Evolutionary conservation across 2,888 invertebrate genomes (phyloP), one percentile per base, ranked within the genome.

Genomic region (Lampropteryx suffumata): DNA sequence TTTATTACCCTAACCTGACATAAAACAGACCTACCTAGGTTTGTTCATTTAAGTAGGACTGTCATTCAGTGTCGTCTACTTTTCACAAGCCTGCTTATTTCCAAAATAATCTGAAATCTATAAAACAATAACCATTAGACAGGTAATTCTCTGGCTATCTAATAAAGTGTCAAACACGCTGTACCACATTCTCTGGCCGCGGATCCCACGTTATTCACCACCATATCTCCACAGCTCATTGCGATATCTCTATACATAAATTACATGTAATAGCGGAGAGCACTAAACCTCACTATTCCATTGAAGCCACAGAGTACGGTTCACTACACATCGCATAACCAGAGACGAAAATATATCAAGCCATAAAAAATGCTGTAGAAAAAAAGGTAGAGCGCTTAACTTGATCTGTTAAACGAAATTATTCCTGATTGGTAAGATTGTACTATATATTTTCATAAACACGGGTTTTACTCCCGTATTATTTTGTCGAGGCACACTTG

Each of bases 221-320:
- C 30, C 40, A 28, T 48, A 37, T 50, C 32, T 34, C 17, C 28
- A 14, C 42, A 24, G 41, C 51, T 46, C 51, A 41, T 44, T 53
- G 53, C 53, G 40, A 36, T 60, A 60, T 57, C 55, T 53, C 14
- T 21, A 9, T 41, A 49, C 56, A 57, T 59, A 61, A 57, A 58
- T 57, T 39, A 50, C 46, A 30, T 33, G 53, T 51, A 47, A 53
- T 60, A 56, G 52, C 24, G 12, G 50, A 54, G 50, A 50, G 44
- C 53, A 54, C 50, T 56, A 53, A 55, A 52, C 47, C 30, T 30
- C 32, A 47, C 42, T 47, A 39, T 39, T 26, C 39, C 27, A 39
- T 43, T 34, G 42, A 43, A 36, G 12, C 26, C 27, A 43, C 6
- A 35, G 48, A 53, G 27, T 9, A 29, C 21, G 6, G 30, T 2